A percentile compares a stretch with the other conserved stretches of the same genome.
phyloP scores from a whole-genome alignment of 2,797 vertebrate species.

The Atherinosoma microstoma region DNA sequence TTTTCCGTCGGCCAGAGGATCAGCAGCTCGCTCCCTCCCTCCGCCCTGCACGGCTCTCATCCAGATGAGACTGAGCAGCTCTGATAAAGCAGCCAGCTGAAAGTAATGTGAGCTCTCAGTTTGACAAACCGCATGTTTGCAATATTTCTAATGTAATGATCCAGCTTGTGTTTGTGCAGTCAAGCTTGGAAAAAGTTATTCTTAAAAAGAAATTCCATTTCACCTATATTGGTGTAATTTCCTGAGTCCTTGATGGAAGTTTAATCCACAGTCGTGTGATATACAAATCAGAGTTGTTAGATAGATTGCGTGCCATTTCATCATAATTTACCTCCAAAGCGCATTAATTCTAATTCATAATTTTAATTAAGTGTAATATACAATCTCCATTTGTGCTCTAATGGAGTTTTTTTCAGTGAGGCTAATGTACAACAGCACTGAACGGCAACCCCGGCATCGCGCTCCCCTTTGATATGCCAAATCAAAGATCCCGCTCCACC shows the following conservation, averaged over 20 bases:
- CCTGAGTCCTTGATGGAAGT: slow-evolving; percentile 36
- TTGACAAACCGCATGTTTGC: not conserved
- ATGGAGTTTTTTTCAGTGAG: slow-evolving; percentile 26
- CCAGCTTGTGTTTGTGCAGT: not conserved
- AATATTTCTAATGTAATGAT: slow-evolving; percentile 3
- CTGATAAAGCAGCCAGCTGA: slow-evolving; percentile 37
- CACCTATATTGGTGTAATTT: not conserved
- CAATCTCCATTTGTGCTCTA: slow-evolving; percentile 32
- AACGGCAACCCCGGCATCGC: slow-evolving; percentile 48
- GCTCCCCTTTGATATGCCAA: slow-evolving; percentile 73
- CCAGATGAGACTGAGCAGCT: slow-evolving; percentile 25
- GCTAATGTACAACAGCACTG: slow-evolving; percentile 13
- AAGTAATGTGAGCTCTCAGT: slow-evolving; percentile 13
- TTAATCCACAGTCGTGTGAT: slow-evolving; percentile 35
- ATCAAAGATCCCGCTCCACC: slow-evolving; percentile 68
- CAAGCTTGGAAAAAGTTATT: not conserved
- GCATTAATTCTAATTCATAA: slow-evolving; percentile 31
- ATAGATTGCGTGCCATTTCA: slow-evolving; percentile 50
- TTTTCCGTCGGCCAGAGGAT: slow-evolving; percentile 35
- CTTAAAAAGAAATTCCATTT: not conserved
- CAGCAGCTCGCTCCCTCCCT: slow-evolving; percentile 28
- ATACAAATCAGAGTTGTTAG: slow-evolving; percentile 36
- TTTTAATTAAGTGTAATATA: slow-evolving; percentile 10
- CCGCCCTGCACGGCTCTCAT: slow-evolving; percentile 19
- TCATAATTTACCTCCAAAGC: slow-evolving; percentile 52